These are phyloP conservation scores for Leucoraja ocellata DNA, from an alignment of 2,797 vertebrate species.

Conservation along the genomic window DNA sequence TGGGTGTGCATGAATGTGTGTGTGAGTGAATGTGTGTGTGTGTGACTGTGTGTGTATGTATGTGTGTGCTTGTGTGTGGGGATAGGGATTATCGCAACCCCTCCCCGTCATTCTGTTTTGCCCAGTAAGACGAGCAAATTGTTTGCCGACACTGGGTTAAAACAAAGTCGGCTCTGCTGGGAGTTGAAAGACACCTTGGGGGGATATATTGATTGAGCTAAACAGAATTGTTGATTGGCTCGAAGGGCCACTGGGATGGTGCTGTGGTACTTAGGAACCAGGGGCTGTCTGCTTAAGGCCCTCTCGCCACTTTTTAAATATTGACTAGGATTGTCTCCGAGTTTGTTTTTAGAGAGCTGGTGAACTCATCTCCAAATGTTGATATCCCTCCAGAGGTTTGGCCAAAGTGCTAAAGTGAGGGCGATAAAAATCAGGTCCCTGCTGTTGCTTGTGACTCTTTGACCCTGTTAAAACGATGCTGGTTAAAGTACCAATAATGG, in stretches of 20 bases:
- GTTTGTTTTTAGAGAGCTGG: slow-evolving; percentile 34
- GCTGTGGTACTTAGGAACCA: slow-evolving; percentile 14
- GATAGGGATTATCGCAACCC: background rate
- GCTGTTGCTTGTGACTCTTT: slow-evolving; percentile 12
- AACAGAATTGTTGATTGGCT: slow-evolving; percentile 17
- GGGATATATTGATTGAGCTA: slow-evolving; percentile 28
- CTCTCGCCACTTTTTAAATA: background rate
- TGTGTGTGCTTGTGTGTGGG: too few relatives aligned
- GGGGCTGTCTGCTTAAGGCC: background rate
- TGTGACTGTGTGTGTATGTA: too few relatives aligned
- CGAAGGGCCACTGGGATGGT: background rate
- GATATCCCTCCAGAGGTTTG: slow-evolving; percentile 33
- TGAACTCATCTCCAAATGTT: slow-evolving; percentile 21
- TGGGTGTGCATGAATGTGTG: too few relatives aligned
- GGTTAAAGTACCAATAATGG: slow-evolving; percentile 35
- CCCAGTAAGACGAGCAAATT: slow-evolving; percentile 31
- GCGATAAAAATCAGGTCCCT: slow-evolving; percentile 18
- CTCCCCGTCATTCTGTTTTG: background rate
- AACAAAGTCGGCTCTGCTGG: slow-evolving; percentile 18
- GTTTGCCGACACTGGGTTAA: slow-evolving; percentile 15
- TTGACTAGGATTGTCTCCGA: background rate
- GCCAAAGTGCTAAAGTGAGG: slow-evolving; percentile 36
- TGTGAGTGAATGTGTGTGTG: too few relatives aligned
- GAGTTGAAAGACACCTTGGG: slow-evolving; percentile 32
- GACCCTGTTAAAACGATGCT: slow-evolving; percentile 30